Evolutionary conservation across 2,888 invertebrate species (phyloP).

Genomic region (Microctonus brassicae): DNA sequence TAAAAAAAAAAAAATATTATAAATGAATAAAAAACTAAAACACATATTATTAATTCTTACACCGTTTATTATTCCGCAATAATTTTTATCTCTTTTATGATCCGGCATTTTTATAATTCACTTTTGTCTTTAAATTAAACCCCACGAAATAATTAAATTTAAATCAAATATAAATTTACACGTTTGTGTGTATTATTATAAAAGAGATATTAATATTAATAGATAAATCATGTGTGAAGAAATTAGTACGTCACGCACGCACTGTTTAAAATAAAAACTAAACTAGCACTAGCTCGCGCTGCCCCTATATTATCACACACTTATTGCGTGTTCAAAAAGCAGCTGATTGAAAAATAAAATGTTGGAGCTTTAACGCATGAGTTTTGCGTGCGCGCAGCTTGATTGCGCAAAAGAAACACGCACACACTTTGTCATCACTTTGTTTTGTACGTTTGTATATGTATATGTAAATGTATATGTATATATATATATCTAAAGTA

Average conservation of each 20-base stretch:
- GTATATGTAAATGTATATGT: slow-evolving; percentile 26
- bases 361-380: background rate
- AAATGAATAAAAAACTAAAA: slow-evolving; percentile 9
- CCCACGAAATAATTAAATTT: too few species aligned
- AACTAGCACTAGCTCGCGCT: slow-evolving; percentile 23
- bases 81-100: slow-evolving; percentile 23
- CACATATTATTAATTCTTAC: too few species aligned
- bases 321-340: slow-evolving; percentile 21
- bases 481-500: background rate
- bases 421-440: slow-evolving; percentile 26
- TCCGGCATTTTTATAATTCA: slow-evolving; percentile 31
- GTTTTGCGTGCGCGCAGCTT: slow-evolving; percentile 28
- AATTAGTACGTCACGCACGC: slow-evolving; percentile 32
- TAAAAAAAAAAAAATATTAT: slow-evolving; percentile 22
- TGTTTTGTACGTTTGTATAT: slow-evolving; percentile 14
- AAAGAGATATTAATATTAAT: background rate
- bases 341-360: slow-evolving; percentile 39
- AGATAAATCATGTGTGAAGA: slow-evolving; percentile 26
- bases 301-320: background rate
- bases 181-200: background rate
- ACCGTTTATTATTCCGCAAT: slow-evolving; percentile 20
- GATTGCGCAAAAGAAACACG: slow-evolving; percentile 26
- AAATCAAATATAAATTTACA: slow-evolving; percentile 3
- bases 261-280: slow-evolving; percentile 39
- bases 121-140: background rate